Percentiles rank a stretch among this genome's conserved stretches.
Evolutionary conservation across 2,113 vertebrate genomes (phyloP).

Genomic region (Ictalurus furcatus): DNA sequence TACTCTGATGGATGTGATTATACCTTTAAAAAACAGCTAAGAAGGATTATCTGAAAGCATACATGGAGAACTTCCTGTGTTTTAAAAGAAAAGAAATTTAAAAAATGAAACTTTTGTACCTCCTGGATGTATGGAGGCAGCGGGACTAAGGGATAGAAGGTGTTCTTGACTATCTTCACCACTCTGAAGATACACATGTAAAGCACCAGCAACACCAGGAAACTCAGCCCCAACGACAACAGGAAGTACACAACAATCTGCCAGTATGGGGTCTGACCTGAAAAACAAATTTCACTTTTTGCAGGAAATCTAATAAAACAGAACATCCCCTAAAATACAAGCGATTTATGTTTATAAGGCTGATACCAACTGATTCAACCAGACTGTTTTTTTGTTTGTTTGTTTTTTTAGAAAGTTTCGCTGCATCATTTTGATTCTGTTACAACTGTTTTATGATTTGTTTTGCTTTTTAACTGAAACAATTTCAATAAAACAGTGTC

Average conservation of each 20-base stretch:
- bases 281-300: not conserved
- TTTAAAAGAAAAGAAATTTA: not conserved
- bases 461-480: no score
- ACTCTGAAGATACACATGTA: constrained; percentile 14
- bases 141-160: constrained; percentile 51
- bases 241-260: constrained; percentile 60
- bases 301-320: not conserved
- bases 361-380: not conserved
- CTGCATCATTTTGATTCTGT: not conserved
- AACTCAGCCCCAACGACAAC: constrained; percentile 52
- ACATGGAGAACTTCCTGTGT: not conserved
- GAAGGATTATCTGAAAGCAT: not conserved
- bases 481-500: no score
- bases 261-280: constrained; percentile 61
- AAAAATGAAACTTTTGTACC: constrained; percentile 48
- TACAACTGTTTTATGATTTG: no score
- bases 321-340: not conserved
- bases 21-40: not conserved
- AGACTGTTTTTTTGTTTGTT: no score
- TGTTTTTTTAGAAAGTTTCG: no score
- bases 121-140: constrained; percentile 59
- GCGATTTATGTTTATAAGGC: not conserved
- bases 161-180: constrained; percentile 49
- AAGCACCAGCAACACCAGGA: constrained; percentile 40
- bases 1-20: not conserved